phyloP scores from a whole-genome alignment of 2,113 vertebrate species.

The Myrmecobius fasciatus region DNA sequence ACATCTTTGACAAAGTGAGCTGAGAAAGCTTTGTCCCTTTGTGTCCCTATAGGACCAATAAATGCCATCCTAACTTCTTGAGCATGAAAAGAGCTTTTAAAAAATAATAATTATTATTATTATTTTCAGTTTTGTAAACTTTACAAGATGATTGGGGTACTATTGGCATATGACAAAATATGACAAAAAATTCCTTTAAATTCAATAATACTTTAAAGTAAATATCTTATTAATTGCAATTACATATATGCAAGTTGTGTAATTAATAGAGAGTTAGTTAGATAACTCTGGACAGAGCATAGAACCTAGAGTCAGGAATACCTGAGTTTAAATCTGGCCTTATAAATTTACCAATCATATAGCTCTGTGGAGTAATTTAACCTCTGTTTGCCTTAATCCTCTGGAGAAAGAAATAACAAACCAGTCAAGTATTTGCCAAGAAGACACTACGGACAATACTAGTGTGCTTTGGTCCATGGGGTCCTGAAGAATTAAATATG shows the following conservation, averaged over 20 bases:
- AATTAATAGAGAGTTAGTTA: not conserved
- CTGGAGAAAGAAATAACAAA: not conserved
- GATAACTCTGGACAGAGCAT: not conserved
- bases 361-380: not conserved
- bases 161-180: not conserved
- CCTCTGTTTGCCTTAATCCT: not conserved
- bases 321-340: not conserved
- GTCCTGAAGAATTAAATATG: not conserved
- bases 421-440: not conserved
- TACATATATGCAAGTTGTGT: not conserved
- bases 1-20: not conserved
- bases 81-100: not conserved
- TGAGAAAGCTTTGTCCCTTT: not conserved
- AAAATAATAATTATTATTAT: not conserved
- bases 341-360: not conserved
- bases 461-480: not conserved
- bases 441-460: not conserved
- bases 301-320: not conserved
- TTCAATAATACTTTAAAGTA: not conserved
- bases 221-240: not conserved
- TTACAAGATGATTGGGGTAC: not conserved
- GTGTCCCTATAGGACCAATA: not conserved
- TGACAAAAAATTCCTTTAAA: not conserved
- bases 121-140: not conserved
- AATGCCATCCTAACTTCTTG: not conserved